These are phyloP conservation scores for Spisula solida DNA, from an alignment of 2,888 invertebrate genomes.

Conservation along the genomic window DNA sequence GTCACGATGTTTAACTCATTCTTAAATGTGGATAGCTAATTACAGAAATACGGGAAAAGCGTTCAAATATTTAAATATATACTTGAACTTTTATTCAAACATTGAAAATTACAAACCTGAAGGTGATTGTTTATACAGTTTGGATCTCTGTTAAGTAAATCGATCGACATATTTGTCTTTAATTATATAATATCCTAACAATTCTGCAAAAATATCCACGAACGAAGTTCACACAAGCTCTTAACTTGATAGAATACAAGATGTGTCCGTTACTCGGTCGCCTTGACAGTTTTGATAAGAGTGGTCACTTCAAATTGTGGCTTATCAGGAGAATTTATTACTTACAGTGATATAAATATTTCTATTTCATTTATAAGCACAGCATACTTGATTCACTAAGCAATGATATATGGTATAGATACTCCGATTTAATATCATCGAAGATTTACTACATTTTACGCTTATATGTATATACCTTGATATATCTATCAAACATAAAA, in stretches of 20 bases:
- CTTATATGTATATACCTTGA: too few relatives aligned
- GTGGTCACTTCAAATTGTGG: not conserved
- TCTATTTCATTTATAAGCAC: not conserved
- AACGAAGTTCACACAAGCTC: not conserved
- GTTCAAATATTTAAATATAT: not conserved
- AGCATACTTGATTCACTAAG: not conserved
- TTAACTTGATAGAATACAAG: not conserved
- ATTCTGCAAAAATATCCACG: not conserved
- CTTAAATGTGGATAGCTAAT: constrained; percentile 9
- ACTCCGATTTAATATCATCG: too few relatives aligned
- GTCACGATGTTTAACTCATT: not conserved
- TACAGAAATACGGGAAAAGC: not conserved
- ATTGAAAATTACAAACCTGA: constrained; percentile 59
- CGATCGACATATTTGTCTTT: constrained; percentile 41
- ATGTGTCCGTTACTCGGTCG: not conserved
- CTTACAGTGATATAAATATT: constrained; percentile 6
- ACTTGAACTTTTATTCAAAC: constrained; percentile 6
- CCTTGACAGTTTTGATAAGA: not conserved
- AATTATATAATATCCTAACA: constrained; percentile 23
- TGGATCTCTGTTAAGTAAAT: constrained; percentile 72
- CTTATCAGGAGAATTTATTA: constrained; percentile 13
- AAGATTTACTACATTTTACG: too few relatives aligned
- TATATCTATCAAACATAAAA: too few relatives aligned
- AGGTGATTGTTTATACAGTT: constrained; percentile 70
- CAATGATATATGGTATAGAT: not conserved